A percentile compares a stretch with the other conserved stretches of the same genome.
Evolutionary conservation across 2,797 vertebrate species (phyloP).

Genomic region (Gymnothorax javanicus): DNA sequence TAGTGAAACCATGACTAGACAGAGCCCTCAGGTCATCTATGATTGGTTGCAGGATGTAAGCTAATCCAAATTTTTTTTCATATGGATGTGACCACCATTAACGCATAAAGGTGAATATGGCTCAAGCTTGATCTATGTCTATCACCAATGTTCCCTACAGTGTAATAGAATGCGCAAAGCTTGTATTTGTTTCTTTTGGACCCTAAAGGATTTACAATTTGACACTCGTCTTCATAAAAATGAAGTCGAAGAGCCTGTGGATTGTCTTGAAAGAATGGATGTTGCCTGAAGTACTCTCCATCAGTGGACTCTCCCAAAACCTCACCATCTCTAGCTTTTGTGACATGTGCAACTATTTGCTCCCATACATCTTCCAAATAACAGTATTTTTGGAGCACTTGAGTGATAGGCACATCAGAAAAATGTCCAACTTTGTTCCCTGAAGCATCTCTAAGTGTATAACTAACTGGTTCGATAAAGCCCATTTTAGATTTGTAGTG

Average conservation of each 20-base stretch:
- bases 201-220: constrained; percentile 20
- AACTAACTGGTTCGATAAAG: constrained; percentile 17
- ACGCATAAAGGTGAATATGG: constrained; percentile 30
- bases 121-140: constrained; percentile 28
- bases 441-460: neutral
- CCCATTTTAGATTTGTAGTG: constrained; percentile 25
- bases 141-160: constrained; percentile 26
- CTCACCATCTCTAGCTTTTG: neutral
- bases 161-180: constrained; percentile 40
- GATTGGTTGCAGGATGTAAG: constrained; percentile 29
- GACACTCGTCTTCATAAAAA: constrained; percentile 42
- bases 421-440: constrained; percentile 2
- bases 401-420: constrained; percentile 22
- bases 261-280: constrained; percentile 1
- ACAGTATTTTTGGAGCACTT: constrained; percentile 23
- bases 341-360: constrained; percentile 10
- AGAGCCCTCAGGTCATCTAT: constrained; percentile 28
- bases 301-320: constrained; percentile 15
- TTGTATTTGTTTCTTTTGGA: constrained; percentile 37
- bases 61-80: constrained; percentile 29
- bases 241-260: constrained; percentile 28
- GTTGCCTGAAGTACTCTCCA: constrained; percentile 28
- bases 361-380: constrained; percentile 24
- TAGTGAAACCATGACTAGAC: constrained; percentile 26
- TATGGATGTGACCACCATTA: constrained; percentile 25